A percentile compares a stretch with the other conserved stretches of the same genome.
These are phyloP conservation scores for Ancistrus triradiatus DNA, from an alignment of 2,113 vertebrate species.

Conservation along the genomic window DNA sequence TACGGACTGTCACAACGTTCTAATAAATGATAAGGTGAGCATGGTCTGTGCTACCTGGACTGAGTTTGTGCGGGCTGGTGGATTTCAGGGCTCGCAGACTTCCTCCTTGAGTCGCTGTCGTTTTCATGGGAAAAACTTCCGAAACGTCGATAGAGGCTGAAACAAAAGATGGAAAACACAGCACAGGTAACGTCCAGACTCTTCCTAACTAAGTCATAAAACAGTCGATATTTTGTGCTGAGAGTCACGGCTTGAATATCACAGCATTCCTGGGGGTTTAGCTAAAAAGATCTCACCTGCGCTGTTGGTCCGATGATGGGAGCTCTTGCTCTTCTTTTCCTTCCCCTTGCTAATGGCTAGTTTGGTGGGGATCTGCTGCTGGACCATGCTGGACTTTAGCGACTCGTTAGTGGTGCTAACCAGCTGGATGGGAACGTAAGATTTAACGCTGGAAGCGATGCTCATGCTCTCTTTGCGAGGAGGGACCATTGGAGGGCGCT, in stretches of 20 bases:
- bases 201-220: too few relatives aligned
- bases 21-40: background rate
- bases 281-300: constrained; percentile 79
- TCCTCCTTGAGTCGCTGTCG: constrained; percentile 70
- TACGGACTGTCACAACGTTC: too few relatives aligned
- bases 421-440: constrained; percentile 79
- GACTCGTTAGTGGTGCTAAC: constrained; percentile 85
- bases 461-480: constrained; percentile 76
- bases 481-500: constrained; percentile 70
- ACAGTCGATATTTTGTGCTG: too few relatives aligned
- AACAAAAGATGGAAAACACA: background rate
- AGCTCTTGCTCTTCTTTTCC: constrained; percentile 72
- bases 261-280: too few relatives aligned
- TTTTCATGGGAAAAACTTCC: constrained; percentile 69
- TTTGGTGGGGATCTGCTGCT: constrained; percentile 93
- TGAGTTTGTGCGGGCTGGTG: constrained; percentile 50
- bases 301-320: constrained; percentile 82
- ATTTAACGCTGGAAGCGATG: constrained; percentile 50
- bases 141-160: constrained; percentile 78
- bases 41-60: constrained; percentile 50
- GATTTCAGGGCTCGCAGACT: constrained; percentile 61
- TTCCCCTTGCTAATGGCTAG: constrained; percentile 79
- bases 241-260: too few relatives aligned
- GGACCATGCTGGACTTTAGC: constrained; percentile 70
- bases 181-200: too few relatives aligned